Base-by-base conservation (phyloP, 1,140 invertebrate genomes). In the Steinernema feltiae region DNA sequence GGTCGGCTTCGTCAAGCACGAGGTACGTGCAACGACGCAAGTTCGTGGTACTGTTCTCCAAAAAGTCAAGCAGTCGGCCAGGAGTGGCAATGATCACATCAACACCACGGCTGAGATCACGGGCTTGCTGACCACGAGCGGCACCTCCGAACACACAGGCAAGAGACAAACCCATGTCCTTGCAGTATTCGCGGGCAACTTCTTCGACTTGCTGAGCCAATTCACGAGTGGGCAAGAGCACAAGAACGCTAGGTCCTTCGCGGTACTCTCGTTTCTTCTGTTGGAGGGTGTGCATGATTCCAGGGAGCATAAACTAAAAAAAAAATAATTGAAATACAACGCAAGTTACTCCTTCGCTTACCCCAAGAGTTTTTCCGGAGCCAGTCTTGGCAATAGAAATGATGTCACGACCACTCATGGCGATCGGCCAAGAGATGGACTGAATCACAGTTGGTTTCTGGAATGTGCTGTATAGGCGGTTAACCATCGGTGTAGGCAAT, bases 121-220 rank as follows among this genome's bases (percentile, higher is more conserved):
- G 83, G 70, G 90, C 91, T 86, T 98, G 95, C 30, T 92, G 91
- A 75, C 93, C 92, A 88, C 96, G 97, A 0, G 94, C 93, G 15
- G 95, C 94, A 46, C 96, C 96, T 76, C 96, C 96, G 89, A 97
- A 98, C 15, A 97, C 91, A 87, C 95, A 97, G 17, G 93, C 93
- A 86, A 94, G 94, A 48, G 92, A 88, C 18, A 97, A 91, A 84
- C 92, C 91, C 0, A 93, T 92, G 3, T 91, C 88, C 32, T 91
- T 90, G 30, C 94, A 93, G 90, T 97, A 97, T 76, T 96, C 93
- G 48, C 89, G 90, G 3, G 94, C 93, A 41, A 63, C 53, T 87
- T 93, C 91, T 88, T 97, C 92, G 78, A 98, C 97, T 88, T 98
- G 95, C 85, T 97, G 94, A 0, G 95, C 95, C 74, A 98, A 88